These are phyloP conservation scores for Mongoloraphidia duomilia DNA, from an alignment of 2,888 invertebrate genomes.

Conservation along the genomic window DNA sequence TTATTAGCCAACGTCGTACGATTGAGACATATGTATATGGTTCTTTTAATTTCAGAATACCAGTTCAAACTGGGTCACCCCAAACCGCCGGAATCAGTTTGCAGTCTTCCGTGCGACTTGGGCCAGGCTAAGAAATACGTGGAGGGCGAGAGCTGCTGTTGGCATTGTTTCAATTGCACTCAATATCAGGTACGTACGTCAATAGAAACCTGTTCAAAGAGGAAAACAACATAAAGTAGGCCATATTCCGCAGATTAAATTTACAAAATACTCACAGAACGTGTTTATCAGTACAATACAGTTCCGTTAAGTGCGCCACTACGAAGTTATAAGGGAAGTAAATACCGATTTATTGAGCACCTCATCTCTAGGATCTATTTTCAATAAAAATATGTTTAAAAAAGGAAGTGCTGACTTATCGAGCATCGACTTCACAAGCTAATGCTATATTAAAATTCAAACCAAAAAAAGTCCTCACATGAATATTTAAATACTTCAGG, in stretches of 20 bases:
- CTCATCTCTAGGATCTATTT: too few species aligned
- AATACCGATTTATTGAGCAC: too few species aligned
- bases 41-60: constrained; percentile 42
- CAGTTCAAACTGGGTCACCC: constrained; percentile 70
- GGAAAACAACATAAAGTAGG: not conserved
- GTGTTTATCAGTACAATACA: not conserved
- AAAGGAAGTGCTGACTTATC: too few species aligned
- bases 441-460: too few species aligned
- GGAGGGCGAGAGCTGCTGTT: constrained; percentile 86
- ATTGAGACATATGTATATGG: too few species aligned
- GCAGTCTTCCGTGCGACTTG: constrained; percentile 74
- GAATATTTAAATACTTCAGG: too few species aligned
- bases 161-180: constrained; percentile 86
- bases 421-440: too few species aligned
- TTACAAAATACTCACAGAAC: not conserved
- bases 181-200: constrained; percentile 56
- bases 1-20: too few species aligned
- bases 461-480: too few species aligned
- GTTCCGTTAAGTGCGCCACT: too few species aligned
- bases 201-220: not conserved
- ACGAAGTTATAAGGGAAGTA: too few species aligned
- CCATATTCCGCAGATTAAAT: not conserved
- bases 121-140: constrained; percentile 88
- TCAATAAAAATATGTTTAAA: too few species aligned
- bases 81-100: constrained; percentile 75